Percentiles rank a stretch among this genome's conserved stretches.
phyloP scores from a whole-genome alignment of 1,140 invertebrate genomes.

The Belonocnema kinseyi region DNA sequence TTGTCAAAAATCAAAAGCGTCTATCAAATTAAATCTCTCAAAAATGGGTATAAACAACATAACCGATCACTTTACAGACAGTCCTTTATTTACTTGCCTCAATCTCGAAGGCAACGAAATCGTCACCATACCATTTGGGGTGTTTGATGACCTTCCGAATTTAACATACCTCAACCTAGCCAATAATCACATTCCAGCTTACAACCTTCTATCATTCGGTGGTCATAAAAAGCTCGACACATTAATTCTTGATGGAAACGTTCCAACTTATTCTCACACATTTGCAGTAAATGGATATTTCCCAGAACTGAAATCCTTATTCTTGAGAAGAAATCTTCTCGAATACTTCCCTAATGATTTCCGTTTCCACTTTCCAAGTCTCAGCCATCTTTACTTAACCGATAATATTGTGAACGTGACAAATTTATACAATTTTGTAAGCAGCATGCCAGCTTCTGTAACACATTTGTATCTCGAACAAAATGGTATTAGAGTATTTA shows the following conservation, averaged over 20 bases:
- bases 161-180: not conserved
- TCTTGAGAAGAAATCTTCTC: not conserved
- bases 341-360: not conserved
- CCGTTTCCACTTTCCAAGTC: not conserved
- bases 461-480: conserved; percentile 7
- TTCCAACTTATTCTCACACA: conserved; percentile 7
- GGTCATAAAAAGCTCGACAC: not conserved
- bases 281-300: not conserved
- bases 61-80: not conserved
- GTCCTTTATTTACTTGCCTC: conserved; percentile 1
- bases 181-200: not conserved
- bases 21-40: not conserved
- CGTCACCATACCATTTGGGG: not conserved
- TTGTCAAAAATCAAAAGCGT: not conserved
- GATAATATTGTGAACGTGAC: not conserved
- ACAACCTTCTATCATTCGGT: conserved; percentile 4
- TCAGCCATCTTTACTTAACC: not conserved
- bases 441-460: not conserved
- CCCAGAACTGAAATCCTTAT: not conserved
- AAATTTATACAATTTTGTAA: not conserved
- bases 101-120: conserved; percentile 20
- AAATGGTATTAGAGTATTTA: not conserved
- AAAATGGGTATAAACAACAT: conserved; percentile 14
- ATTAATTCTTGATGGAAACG: conserved; percentile 3
- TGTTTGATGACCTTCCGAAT: not conserved